Conservation (phyloP, 2,888 invertebrate genomes). For the Morinoia aosen region DNA sequence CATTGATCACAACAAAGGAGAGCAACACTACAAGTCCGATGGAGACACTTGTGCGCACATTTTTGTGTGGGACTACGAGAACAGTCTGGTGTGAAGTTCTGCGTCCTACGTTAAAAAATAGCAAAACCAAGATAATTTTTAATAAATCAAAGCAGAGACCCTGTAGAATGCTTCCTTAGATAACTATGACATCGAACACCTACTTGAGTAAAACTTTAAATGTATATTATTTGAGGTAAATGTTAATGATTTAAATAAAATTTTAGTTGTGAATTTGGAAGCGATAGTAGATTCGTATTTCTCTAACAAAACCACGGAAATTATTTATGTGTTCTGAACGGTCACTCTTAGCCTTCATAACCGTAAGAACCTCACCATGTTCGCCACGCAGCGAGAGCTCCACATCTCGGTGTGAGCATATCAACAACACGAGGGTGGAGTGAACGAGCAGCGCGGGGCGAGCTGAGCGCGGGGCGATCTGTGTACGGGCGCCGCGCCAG, state of each 20-base stretch:
- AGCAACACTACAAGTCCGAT: background rate
- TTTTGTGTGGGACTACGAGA: background rate
- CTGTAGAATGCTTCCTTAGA: background rate
- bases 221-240: background rate
- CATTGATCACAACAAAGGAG: background rate
- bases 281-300: background rate
- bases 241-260: background rate
- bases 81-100: background rate
- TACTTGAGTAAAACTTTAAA: background rate
- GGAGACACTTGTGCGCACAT: background rate
- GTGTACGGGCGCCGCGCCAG: slow-evolving; percentile 37
- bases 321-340: background rate
- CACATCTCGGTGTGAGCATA: background rate
- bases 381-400: background rate
- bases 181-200: background rate
- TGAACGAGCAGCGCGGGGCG: background rate
- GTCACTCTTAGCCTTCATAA: background rate
- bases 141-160: background rate
- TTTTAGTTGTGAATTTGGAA: background rate
- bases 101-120: background rate
- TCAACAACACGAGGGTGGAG: background rate
- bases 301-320: background rate
- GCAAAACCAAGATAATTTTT: background rate
- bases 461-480: background rate
- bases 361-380: too few species aligned